Conservation (phyloP, 2,797 vertebrate species). For the Darevskia mixta region DNA sequence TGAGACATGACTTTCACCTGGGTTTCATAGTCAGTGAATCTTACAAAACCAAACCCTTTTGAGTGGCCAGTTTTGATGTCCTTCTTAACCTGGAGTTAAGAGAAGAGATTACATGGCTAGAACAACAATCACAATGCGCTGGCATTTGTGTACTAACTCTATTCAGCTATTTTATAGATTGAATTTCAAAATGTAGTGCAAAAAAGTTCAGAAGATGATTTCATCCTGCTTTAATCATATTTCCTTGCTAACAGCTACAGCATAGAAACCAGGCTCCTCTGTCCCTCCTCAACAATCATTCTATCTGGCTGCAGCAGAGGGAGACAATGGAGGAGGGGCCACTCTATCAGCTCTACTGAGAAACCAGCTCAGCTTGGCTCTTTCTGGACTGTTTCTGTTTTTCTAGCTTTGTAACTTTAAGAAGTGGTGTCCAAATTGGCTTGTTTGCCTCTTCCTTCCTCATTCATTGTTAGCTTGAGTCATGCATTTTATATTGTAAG, state of each 20-base stretch:
- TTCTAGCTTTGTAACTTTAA: neutral
- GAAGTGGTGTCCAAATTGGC: neutral
- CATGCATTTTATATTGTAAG: neutral
- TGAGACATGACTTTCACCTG: slow-evolving; percentile 98
- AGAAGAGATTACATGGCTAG: neutral
- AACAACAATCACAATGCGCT: neutral
- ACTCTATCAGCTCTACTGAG: neutral
- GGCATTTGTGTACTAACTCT: neutral
- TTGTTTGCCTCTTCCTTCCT: neutral
- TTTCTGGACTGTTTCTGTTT: neutral
- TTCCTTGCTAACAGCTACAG: neutral
- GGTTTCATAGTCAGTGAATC: slow-evolving; percentile 98
- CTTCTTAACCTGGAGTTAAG: slow-evolving; percentile 89
- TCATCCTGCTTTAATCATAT: neutral
- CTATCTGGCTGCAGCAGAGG: neutral
- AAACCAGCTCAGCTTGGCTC: neutral
- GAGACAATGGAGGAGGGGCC: neutral
- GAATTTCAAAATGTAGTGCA: neutral
- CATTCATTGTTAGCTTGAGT: neutral
- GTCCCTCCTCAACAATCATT: neutral
- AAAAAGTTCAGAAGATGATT: neutral
- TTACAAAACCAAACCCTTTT: slow-evolving; percentile 97
- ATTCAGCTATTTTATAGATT: neutral
- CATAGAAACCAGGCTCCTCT: neutral
- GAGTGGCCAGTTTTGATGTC: slow-evolving; percentile 97